Base-by-base conservation (phyloP, 2,797 vertebrate species). In the Scolopax rusticola region DNA sequence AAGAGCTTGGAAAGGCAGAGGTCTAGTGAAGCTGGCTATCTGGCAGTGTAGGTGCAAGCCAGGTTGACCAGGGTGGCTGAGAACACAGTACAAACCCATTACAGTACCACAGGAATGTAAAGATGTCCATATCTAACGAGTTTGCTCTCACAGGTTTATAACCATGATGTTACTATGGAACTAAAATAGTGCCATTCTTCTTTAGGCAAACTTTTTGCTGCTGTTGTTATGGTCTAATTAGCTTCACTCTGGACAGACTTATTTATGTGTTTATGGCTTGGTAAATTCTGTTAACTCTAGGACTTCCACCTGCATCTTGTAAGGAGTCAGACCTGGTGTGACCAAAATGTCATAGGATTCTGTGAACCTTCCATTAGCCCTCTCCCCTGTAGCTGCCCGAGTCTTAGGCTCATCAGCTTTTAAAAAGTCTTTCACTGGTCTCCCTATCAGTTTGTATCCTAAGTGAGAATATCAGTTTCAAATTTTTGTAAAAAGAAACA, bases 141-240 rank as follows among this genome's bases (percentile, higher is more conserved):
- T 38, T 56, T 12, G 23, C 33, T 56, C 15, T 20, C 53, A 41
- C 14, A 45, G 0, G 10, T 68, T 67, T 71, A 78, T 54, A 19
- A 3, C 12, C 12, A 23, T 23, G 17, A 19, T 6, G 33, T 5
- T 40, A 11, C 41, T 30, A 5, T 11, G 21, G 21, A 16, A 24
- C 23, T 23, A 7, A 64, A 68, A 60, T 0, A 4, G 10, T 6
- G 27, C 8, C 24, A 27, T 4, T 8, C 5, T 75, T 51, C 61
- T 54, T 32, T 4, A 9, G 43, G 43, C 1, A 15, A 25, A 27
- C 18, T 24, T 65, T 30, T 57, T 30, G 3, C 23, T 51, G n/a
- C 38, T 67, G 14, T 5, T 45, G 28, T 15, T 51, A 8, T 1
- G 2, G 27, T 2, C 7, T 36, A 5, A 1, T 1, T 30, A 63